Conservation (phyloP, 2,113 vertebrate species). For the Nycticorax nycticorax region DNA sequence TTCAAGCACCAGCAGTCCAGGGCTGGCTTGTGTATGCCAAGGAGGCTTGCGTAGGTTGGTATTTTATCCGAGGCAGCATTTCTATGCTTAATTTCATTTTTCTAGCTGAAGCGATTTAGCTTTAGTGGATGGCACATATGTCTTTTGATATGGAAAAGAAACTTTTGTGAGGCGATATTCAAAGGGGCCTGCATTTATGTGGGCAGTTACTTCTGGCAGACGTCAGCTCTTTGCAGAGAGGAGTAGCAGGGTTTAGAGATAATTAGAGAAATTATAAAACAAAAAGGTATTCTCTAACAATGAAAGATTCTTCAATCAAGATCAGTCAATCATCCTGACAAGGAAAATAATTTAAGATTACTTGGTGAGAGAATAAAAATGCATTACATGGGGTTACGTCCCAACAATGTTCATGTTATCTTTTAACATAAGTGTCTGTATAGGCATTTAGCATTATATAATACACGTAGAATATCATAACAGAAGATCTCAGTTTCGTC, state of each 20-base stretch:
- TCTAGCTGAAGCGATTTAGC: neutral
- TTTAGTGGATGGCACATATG: neutral
- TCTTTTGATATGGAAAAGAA: slow-evolving; percentile 31
- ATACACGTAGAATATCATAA: neutral
- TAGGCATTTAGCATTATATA: neutral
- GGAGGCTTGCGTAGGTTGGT: neutral
- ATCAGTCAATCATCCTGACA: slow-evolving; percentile 36
- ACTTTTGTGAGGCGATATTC: neutral
- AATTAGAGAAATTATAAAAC: slow-evolving; percentile 44
- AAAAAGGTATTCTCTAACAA: slow-evolving; percentile 22
- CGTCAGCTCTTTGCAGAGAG: neutral
- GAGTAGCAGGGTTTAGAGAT: neutral
- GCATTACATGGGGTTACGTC: neutral
- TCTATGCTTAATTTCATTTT: neutral
- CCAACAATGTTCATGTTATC: neutral
- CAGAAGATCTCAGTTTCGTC: neutral
- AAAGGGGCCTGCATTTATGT: neutral
- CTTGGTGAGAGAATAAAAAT: neutral
- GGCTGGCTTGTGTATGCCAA: neutral
- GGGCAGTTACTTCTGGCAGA: slow-evolving; percentile 15
- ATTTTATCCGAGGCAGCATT: neutral
- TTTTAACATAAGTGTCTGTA: neutral
- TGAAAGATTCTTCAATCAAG: slow-evolving; percentile 13
- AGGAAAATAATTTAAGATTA: slow-evolving; percentile 18
- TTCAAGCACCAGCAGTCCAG: neutral